These are phyloP conservation scores for Megaceryle torquata DNA, from an alignment of 2,113 vertebrate genomes.

Conservation along the genomic window DNA sequence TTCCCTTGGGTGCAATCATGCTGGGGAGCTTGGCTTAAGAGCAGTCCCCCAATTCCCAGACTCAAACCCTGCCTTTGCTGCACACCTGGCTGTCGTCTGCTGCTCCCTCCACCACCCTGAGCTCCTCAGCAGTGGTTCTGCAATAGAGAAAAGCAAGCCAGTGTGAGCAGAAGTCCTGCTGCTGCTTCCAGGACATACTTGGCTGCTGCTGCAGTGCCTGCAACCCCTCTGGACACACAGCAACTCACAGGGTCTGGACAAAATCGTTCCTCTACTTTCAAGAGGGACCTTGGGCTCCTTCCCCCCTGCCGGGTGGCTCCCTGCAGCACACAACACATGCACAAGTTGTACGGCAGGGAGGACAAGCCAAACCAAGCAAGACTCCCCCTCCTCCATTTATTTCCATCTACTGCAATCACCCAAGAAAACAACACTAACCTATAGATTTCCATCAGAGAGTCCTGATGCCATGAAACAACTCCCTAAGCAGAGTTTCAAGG, in stretches of 20 bases:
- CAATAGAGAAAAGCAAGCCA: not conserved
- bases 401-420: not conserved
- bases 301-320: not conserved
- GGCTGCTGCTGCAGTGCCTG: not conserved
- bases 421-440: not conserved
- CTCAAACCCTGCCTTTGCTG: not conserved
- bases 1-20: fast-evolving
- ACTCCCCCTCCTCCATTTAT: not conserved
- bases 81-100: not conserved
- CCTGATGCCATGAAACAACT: not conserved
- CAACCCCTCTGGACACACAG: not conserved
- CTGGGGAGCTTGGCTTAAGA: fast-evolving
- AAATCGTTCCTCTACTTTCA: not conserved
- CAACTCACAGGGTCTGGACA: not conserved
- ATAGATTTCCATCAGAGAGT: not conserved
- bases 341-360: fast-evolving
- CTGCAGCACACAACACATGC: not conserved
- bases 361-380: not conserved
- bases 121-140: not conserved
- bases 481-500: not conserved
- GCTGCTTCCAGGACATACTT: not conserved
- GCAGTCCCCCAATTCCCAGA: not conserved
- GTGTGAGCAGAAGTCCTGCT: not conserved
- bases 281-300: not conserved
- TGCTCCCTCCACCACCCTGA: not conserved